phyloP scores from a whole-genome alignment of 2,888 invertebrate genomes.

The Limnephilus marmoratus region DNA sequence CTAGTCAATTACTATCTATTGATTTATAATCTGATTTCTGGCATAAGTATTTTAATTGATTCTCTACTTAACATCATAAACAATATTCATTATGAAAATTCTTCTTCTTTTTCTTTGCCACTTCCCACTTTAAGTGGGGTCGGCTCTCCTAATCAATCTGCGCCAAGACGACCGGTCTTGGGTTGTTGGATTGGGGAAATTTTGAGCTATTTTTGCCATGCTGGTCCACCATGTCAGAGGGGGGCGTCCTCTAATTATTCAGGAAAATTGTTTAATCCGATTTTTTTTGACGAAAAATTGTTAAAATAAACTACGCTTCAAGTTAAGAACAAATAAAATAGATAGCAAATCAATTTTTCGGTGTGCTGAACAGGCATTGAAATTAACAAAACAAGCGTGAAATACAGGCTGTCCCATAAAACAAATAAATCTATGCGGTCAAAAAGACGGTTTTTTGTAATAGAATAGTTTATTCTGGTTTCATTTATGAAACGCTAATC shows the following conservation, averaged over 20 bases:
- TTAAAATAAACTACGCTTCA: neutral
- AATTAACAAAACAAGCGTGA: neutral
- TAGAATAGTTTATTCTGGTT: neutral
- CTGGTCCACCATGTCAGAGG: too few species aligned
- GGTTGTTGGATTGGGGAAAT: too few species aligned
- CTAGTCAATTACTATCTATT: too few species aligned
- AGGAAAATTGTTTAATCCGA: neutral
- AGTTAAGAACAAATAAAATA: conserved; percentile 3
- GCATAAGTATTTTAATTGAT: too few species aligned
- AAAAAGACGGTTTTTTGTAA: neutral
- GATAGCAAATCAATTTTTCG: conserved; percentile 17
- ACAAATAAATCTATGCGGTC: neutral
- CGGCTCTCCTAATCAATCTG: too few species aligned
- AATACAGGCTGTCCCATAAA: conserved; percentile 14
- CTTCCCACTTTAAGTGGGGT: too few species aligned
- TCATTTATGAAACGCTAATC: too few species aligned
- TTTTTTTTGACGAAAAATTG: neutral
- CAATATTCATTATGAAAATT: neutral
- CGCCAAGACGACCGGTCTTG: too few species aligned
- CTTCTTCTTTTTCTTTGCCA: too few species aligned
- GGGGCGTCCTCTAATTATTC: too few species aligned
- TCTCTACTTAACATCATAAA: neutral
- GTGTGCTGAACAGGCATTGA: conserved; percentile 35
- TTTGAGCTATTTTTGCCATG: too few species aligned
- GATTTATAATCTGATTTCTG: too few species aligned